These are phyloP conservation scores for Patella depressa DNA, from an alignment of 2,888 invertebrate species.

Conservation along the genomic window DNA sequence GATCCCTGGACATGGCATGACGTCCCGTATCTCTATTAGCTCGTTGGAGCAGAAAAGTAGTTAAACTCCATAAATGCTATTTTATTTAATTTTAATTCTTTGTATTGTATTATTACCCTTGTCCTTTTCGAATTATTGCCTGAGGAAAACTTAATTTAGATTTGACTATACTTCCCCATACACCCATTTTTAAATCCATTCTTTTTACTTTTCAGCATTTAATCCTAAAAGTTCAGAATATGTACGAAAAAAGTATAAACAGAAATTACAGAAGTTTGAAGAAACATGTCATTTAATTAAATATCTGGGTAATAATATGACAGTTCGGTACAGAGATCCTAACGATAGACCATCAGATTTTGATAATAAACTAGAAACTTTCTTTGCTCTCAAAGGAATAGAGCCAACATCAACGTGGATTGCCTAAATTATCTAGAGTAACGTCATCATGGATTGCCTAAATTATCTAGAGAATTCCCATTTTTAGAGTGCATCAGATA, in stretches of 20 bases:
- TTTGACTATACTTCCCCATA: not conserved
- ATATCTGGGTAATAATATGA: slow-evolving; percentile 71
- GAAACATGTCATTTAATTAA: slow-evolving; percentile 70
- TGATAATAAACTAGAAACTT: slow-evolving; percentile 68
- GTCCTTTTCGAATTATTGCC: no score
- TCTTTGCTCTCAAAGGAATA: slow-evolving; percentile 62
- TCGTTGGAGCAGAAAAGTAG: no score
- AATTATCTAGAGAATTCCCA: slow-evolving; percentile 41
- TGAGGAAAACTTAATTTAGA: not conserved
- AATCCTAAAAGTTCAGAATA: slow-evolving; percentile 71
- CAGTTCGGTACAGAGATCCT: slow-evolving; percentile 66
- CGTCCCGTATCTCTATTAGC: no score
- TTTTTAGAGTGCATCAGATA: no score
- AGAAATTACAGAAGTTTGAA: slow-evolving; percentile 69
- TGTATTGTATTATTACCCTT: no score
- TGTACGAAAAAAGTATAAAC: slow-evolving; percentile 69
- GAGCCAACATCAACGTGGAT: slow-evolving; percentile 65
- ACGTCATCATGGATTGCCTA: slow-evolving; percentile 63
- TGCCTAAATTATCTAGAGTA: slow-evolving; percentile 43
- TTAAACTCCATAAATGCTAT: no score
- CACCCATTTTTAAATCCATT: not conserved
- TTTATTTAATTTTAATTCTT: no score
- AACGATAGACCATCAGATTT: slow-evolving; percentile 68
- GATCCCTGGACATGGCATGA: no score
- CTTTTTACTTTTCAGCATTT: slow-evolving; percentile 61